Base-by-base conservation (phyloP, 2,113 vertebrate genomes). In the Epinephelus moara region DNA sequence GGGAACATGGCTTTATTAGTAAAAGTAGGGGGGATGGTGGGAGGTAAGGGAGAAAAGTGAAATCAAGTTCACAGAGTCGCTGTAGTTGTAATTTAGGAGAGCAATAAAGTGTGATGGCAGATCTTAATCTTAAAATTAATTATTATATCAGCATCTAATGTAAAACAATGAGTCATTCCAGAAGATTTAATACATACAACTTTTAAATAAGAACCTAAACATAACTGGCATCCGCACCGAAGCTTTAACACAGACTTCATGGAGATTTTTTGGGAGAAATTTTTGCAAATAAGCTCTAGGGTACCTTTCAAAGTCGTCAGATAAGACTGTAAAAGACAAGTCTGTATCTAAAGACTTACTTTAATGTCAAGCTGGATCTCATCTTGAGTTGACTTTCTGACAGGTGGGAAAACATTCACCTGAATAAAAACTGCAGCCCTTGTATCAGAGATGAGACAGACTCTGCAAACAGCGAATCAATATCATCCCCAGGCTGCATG, bases 1-100 rank as follows among this genome's bases (percentile, higher is more conserved):
- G 96, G 96, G 96, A 96, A 95, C 93, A 91, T 86, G 92, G 96
- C 95, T 97, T 97, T 97, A 95, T 97, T 96, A 96, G 96, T 95
- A 89, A 93, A 91, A 92, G 89, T 92, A 85, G 87, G 88, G 93
- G 91, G 92, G 93, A 87, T 60, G 75, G 83, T 75, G 75, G 88
- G 77, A 70, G 81, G 88, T 55, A 73, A 87, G 70, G 80, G 90
- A 81, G 87, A 83, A 90, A 86, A 91, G 88, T 88, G 92, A 92
- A 94, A 92, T 94, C 73, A 88, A 93, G 89, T 91, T 88, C 81
- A 90, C 76, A 77, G 45, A 86, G 86, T 69, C 19, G 88, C 80
- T 87, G 82, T 74, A 87, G 67, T 81, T 75, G 80, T 82, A 85
- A 85, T 25, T 66, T 75, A 52, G 77, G 70, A 84, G 71, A 30